Evolutionary conservation across 2,113 vertebrate species (phyloP), one percentile per base, ranked within the genome.

Genomic region (Microcebus lehilahytsara): DNA sequence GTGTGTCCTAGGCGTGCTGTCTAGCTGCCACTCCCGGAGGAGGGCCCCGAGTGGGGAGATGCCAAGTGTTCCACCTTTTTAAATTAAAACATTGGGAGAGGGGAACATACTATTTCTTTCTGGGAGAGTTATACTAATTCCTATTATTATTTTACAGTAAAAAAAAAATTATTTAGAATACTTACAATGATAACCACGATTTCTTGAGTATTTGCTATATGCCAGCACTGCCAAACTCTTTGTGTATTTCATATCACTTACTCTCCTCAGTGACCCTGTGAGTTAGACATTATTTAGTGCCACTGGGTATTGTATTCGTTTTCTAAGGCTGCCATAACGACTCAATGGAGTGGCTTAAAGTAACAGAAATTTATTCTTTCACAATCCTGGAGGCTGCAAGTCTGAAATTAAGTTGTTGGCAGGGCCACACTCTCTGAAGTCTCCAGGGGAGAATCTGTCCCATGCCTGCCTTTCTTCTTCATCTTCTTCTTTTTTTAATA

Each of bases 101-200:
- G 16, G 69, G 23, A 79, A 60, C 79, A 96, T 94, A 97, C 13
- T 96, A 75, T 95, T 97, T 97, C 95, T 97, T 96, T 91, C 71
- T 93, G 64, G 89, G 72, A 51, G 37, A 91, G 81, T 96, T 97
- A 92, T 66, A 89, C 37, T 0, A 92, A 97, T 98, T 96, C 62
- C 95, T 91, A 95, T 95, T 97, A 89, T 93, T 96, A 97, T 98
- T 97, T 94, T 95, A 97, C 3, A 92, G 19, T 53, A 11, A 66
- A 42, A 46, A 42, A 42, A 46, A 42, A 60, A 69, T 83, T 71
- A 56, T 72, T 62, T 71, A 30, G 22, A 75, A 69, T 25, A 37
- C 17, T 49, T 71, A 56, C 93, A 80, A 51, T 49, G 23, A 75
- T 62, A 17, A 3, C 22, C 84, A 49, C 11, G 2, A 37, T 81